Evolutionary conservation across 2,113 vertebrate genomes (phyloP).

Genomic region (Oncorhynchus keta): DNA sequence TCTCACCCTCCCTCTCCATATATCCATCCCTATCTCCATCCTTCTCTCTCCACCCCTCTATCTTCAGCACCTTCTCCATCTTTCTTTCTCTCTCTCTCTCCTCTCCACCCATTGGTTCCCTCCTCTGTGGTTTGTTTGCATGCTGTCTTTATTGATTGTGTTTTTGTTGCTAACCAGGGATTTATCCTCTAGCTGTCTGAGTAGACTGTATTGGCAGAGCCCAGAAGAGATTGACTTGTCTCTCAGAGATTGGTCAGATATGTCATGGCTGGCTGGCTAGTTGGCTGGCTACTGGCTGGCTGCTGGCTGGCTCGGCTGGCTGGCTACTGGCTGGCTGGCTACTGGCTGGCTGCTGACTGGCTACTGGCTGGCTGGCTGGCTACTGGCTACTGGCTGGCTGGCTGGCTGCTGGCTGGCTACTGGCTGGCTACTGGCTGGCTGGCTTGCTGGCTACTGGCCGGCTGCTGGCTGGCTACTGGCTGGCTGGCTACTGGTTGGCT

Average conservation of each 20-base stretch:
- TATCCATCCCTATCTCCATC: not conserved
- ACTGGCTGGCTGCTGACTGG: too few relatives aligned
- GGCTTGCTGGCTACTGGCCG: too few relatives aligned
- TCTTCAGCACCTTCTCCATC: slow-evolving; percentile 18
- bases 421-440: too few relatives aligned
- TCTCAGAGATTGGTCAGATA: slow-evolving; percentile 57
- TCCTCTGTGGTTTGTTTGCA: slow-evolving; percentile 68
- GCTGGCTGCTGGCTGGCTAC: too few relatives aligned
- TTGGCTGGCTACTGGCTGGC: too few relatives aligned
- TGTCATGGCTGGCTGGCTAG: slow-evolving; percentile 8
- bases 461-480: too few relatives aligned
- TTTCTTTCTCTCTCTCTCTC: slow-evolving; percentile 36
- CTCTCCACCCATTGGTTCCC: slow-evolving; percentile 51
- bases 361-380: too few relatives aligned
- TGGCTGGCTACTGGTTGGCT: too few relatives aligned
- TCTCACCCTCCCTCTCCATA: too few relatives aligned
- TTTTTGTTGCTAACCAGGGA: slow-evolving; percentile 63
- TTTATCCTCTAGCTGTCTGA: slow-evolving; percentile 53
- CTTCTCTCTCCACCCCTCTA: slow-evolving; percentile 19
- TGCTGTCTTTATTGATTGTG: slow-evolving; percentile 71
- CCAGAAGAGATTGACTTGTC: slow-evolving; percentile 65
- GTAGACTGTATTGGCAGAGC: slow-evolving; percentile 58
- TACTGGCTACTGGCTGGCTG: too few relatives aligned
- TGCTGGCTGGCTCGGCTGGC: too few relatives aligned
- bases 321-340: too few relatives aligned